phyloP scores from a whole-genome alignment of 2,888 invertebrate species.

The Poecilobothrus nobilitatus region DNA sequence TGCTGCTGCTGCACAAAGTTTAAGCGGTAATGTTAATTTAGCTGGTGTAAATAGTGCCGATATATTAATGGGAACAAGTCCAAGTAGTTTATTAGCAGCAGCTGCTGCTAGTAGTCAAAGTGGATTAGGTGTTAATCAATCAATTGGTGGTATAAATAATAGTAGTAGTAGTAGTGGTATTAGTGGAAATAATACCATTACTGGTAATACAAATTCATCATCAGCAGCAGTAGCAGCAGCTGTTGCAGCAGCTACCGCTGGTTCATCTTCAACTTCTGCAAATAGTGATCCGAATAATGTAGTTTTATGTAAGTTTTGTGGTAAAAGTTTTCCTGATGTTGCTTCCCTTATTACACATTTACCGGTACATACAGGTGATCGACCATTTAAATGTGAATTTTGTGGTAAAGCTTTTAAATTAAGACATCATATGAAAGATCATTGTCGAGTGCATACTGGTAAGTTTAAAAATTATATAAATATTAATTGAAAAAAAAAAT shows the following conservation, averaged over 20 bases:
- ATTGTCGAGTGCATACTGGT: slow-evolving; percentile 85
- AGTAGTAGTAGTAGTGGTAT: slow-evolving; percentile 15
- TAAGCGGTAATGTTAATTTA: slow-evolving; percentile 34
- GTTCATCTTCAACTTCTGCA: slow-evolving; percentile 32
- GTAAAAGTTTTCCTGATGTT: slow-evolving; percentile 86
- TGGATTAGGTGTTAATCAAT: slow-evolving; percentile 29
- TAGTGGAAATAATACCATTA: slow-evolving; percentile 36
- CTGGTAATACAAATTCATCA: slow-evolving; percentile 35
- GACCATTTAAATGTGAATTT: slow-evolving; percentile 89
- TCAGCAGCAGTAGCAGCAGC: slow-evolving; percentile 32
- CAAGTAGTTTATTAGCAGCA: slow-evolving; percentile 7
- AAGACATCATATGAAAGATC: slow-evolving; percentile 90
- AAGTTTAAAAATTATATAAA: slow-evolving; percentile 33
- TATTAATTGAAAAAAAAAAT: slow-evolving; percentile 14
- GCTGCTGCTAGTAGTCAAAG: slow-evolving; percentile 21
- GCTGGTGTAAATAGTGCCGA: slow-evolving; percentile 45
- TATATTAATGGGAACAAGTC: slow-evolving; percentile 26
- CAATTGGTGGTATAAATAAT: slow-evolving; percentile 18
- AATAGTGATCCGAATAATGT: slow-evolving; percentile 60
- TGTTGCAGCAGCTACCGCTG: slow-evolving; percentile 35
- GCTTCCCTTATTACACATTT: slow-evolving; percentile 78
- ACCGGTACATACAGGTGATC: slow-evolving; percentile 81
- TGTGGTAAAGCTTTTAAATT: slow-evolving; percentile 89
- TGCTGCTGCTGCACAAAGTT: slow-evolving; percentile 26
- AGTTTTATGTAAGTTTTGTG: slow-evolving; percentile 85